Conservation (phyloP, 2,888 invertebrate species). For the Epiblema foenella region DNA sequence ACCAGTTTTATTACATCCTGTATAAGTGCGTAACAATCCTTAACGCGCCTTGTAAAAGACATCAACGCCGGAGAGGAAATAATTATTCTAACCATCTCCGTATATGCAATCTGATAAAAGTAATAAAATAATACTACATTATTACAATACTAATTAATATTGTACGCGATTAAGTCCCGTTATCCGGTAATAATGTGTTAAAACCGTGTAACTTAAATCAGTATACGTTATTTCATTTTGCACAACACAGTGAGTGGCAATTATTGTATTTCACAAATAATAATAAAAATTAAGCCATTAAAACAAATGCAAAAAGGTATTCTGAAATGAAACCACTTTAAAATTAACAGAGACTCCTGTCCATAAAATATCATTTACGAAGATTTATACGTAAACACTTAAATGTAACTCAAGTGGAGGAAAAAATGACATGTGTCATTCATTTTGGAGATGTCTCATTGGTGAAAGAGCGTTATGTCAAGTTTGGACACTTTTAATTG, state of each 20-base stretch:
- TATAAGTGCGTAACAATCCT: not conserved
- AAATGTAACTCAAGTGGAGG: slow-evolving; percentile 47
- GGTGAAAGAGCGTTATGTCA: slow-evolving; percentile 45
- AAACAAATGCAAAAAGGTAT: too few species aligned
- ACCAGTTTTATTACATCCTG: too few species aligned
- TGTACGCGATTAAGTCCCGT: too few species aligned
- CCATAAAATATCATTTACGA: slow-evolving; percentile 7
- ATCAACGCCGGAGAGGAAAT: slow-evolving; percentile 64
- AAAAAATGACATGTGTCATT: slow-evolving; percentile 59
- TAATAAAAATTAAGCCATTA: too few species aligned
- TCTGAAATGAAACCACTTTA: slow-evolving; percentile 19
- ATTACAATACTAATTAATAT: too few species aligned
- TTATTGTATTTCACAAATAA: too few species aligned
- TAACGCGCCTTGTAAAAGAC: slow-evolving; percentile 66
- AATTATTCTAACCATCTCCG: not conserved
- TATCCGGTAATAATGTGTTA: too few species aligned
- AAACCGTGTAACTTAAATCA: too few species aligned
- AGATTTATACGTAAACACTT: slow-evolving; percentile 40
- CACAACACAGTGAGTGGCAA: too few species aligned
- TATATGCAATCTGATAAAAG: not conserved
- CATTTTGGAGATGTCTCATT: slow-evolving; percentile 12
- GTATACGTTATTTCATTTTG: too few species aligned
- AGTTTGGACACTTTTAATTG: slow-evolving; percentile 60
- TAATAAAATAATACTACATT: too few species aligned
- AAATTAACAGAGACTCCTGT: slow-evolving; percentile 2